Evolutionary conservation across 2,888 invertebrate species (phyloP).

Genomic region (Octonoba sinensis): DNA sequence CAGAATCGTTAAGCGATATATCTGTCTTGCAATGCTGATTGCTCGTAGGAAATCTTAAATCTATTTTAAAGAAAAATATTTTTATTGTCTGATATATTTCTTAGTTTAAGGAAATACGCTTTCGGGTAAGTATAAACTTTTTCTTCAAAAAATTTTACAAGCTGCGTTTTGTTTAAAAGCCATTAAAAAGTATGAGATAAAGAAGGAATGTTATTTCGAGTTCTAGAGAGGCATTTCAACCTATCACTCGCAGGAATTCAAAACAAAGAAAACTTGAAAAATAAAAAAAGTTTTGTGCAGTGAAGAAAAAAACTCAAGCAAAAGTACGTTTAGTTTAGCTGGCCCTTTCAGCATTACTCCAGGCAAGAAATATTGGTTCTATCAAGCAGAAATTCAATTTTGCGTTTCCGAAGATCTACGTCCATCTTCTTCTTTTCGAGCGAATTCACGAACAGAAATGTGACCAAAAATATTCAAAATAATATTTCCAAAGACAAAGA

Average conservation of each 20-base stretch:
- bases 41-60: no score
- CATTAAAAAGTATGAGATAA: no score
- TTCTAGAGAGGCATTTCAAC: slow-evolving; percentile 35
- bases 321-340: not conserved
- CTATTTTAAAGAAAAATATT: no score
- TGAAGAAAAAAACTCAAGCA: slow-evolving; percentile 13
- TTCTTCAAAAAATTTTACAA: no score
- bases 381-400: slow-evolving; percentile 64
- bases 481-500: slow-evolving; percentile 36
- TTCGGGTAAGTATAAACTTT: no score
- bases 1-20: no score
- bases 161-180: no score
- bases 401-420: slow-evolving; percentile 40
- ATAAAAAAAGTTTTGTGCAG: slow-evolving; percentile 3
- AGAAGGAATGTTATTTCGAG: not conserved
- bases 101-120: no score
- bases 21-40: no score
- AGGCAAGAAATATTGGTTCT: slow-evolving; percentile 41
- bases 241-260: slow-evolving; percentile 47
- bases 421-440: slow-evolving; percentile 35
- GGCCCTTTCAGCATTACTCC: no score
- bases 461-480: slow-evolving; percentile 62
- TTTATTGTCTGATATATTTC: no score
- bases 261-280: slow-evolving; percentile 53
- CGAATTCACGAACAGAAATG: slow-evolving; percentile 40